These are phyloP conservation scores for Hypomesus transpacificus DNA, from an alignment of 2,113 vertebrate genomes.

Conservation along the genomic window DNA sequence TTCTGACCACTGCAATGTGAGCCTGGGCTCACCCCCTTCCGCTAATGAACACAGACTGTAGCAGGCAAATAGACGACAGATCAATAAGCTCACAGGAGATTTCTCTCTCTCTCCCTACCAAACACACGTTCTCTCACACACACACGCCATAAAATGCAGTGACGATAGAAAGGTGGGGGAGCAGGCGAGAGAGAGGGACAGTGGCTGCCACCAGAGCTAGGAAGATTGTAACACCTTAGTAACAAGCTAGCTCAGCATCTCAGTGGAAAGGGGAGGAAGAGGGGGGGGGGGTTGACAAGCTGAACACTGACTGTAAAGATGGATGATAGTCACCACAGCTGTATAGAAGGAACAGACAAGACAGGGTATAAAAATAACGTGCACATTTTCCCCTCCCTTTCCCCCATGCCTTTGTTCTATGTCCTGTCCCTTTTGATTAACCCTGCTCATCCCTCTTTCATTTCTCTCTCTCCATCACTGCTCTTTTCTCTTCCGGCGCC, in stretches of 20 bases:
- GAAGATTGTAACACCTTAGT: conserved; percentile 76
- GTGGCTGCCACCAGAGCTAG: conserved; percentile 56
- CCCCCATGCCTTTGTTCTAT: conserved; percentile 3
- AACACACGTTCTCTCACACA: not conserved
- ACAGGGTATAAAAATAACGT: not conserved
- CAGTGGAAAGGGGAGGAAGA: conserved; percentile 48
- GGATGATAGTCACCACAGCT: conserved; percentile 29
- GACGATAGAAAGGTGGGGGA: conserved; percentile 26
- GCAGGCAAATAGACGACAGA: conserved; percentile 40
- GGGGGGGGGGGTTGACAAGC: conserved; percentile 7
- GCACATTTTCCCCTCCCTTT: not conserved
- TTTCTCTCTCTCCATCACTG: conserved; percentile 4
- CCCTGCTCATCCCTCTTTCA: conserved; percentile 1
- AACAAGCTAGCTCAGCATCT: conserved; percentile 73
- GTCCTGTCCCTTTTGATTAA: conserved; percentile 12
- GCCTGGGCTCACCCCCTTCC: conserved; percentile 40
- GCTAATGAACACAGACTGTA: conserved; percentile 52
- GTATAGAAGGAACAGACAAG: conserved; percentile 22
- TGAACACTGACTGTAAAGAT: conserved; percentile 22
- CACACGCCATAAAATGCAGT: conserved; percentile 21
- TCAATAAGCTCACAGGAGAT: conserved; percentile 58
- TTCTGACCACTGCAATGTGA: conserved; percentile 30
- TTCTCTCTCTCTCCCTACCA: conserved; percentile 16
- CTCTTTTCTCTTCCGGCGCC: conserved; percentile 34
- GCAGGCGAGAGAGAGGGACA: conserved; percentile 38